A percentile compares a stretch with the other conserved stretches of the same genome.
These are phyloP conservation scores for Eonycteris spelaea DNA, from an alignment of 2,113 vertebrate genomes.

Conservation along the genomic window DNA sequence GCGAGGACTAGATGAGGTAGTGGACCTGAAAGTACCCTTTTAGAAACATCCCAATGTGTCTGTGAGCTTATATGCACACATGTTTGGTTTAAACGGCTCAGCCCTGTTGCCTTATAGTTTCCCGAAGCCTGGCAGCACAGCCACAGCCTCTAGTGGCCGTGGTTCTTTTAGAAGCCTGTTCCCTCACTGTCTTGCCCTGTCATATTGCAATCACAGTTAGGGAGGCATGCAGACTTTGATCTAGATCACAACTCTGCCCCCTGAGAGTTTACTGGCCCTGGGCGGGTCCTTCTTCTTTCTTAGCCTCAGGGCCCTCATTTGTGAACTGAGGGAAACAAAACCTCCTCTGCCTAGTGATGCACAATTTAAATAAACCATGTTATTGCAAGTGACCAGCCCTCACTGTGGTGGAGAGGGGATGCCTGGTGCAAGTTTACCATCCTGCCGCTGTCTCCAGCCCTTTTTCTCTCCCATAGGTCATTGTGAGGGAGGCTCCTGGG, in stretches of 20 bases:
- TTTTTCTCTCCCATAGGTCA: background rate
- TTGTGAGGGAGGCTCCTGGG: background rate
- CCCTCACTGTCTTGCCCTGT: background rate
- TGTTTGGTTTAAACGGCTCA: background rate
- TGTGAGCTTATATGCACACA: accelerated
- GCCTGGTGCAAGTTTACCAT: background rate
- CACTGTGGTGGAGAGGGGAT: no score
- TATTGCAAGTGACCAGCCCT: background rate
- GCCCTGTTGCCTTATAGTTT: background rate
- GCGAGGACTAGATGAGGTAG: background rate
- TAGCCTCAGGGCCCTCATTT: background rate
- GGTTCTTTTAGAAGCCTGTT: background rate
- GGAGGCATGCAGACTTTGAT: background rate
- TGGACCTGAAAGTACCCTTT: background rate
- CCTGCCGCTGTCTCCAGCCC: background rate
- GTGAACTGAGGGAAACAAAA: background rate
- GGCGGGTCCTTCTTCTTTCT: background rate
- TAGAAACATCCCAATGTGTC: background rate
- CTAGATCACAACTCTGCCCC: background rate
- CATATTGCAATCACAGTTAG: accelerated
- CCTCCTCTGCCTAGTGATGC: background rate
- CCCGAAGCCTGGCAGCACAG: background rate
- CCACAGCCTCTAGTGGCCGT: background rate
- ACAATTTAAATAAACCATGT: background rate
- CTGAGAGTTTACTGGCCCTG: background rate